phyloP scores from a whole-genome alignment of 2,113 vertebrate genomes.

The human (Homo sapiens) region GRCh38 chr3:114335501-114336000 shows the following conservation, averaged over 20 bases:
- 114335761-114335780: conserved; percentile 5
- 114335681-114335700: not conserved
- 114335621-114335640: not conserved
- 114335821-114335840: not conserved
- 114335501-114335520: conserved; percentile 1
- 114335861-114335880: not conserved
- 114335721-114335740: not conserved
- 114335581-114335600: not conserved
- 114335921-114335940: conserved; percentile 41
- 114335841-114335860: not conserved
- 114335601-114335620: not conserved
- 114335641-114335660: not conserved
- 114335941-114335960: conserved; percentile 30
- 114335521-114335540: not conserved
- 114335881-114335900: not conserved
- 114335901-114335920: not conserved
- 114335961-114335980: conserved; percentile 18
- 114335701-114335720: not conserved
- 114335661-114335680: conserved; percentile 6
- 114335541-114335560: conserved; percentile 1
- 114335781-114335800: not conserved
- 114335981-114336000: conserved; percentile 29
- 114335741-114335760: not conserved
- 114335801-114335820: too few relatives aligned
- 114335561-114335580: not conserved